Base-by-base conservation (phyloP, 2,888 invertebrate genomes). In the Sarcophaga caerulescens region DNA sequence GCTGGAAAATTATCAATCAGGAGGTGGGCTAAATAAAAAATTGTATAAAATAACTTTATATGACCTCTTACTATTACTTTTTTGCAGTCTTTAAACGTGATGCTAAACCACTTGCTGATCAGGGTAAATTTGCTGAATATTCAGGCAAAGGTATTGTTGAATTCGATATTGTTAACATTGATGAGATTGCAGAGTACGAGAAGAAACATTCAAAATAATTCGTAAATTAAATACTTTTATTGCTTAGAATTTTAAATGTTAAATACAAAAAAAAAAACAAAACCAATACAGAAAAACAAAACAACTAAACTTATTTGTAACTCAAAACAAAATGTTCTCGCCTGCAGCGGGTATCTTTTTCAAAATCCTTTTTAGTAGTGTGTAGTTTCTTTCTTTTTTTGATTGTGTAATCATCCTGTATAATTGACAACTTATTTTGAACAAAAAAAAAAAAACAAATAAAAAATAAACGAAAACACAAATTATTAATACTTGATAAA, bases 81-180 rank as follows among this genome's bases (percentile, higher is more conserved):
- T 81, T 74, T 89, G 93, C 93, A 96, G 96, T 96, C 77, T 94
- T 94, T 90, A 96, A 96, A 92, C 94, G 96, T 14, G 93, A 94
- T 0, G 93, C 90, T 19, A 93, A 91, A 6, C 88, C 89, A 4
- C 93, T 92, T 10, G 87, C 94, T 0, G 91, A 94, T 87, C 90
- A 94, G 90, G 94, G 93, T 62, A 95, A 96, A 90, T 97, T 96
- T 93, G 95, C 96, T 75, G 96, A 96, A 91, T 97, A 96, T 93
- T 95, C 96, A 35, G 97, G 97, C 17, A 95, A 95, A 77, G 95
- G 95, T 89, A 95, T 97, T 84, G 94, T 96, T 89, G 96, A 97
- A 93, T 95, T 96, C 85, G 94, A 96, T 91, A 95, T 97, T 90
- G 91, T 95, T 88, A 97, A 97, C 93, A 93, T 96, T 81, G 94